phyloP scores from a whole-genome alignment of 1,140 invertebrate genomes.

The Grapholita molesta region DNA sequence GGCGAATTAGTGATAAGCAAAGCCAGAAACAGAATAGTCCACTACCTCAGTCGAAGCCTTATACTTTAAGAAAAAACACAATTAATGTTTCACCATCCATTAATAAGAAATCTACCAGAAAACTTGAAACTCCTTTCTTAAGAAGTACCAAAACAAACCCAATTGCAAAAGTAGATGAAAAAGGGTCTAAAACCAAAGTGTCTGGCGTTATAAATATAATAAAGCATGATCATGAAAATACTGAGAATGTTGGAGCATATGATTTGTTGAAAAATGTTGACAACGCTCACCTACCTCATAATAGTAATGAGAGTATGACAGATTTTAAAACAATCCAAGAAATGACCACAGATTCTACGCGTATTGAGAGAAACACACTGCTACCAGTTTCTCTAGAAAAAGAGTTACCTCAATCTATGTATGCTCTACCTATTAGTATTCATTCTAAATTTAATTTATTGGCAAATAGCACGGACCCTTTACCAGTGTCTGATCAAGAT shows the following conservation, averaged over 20 bases:
- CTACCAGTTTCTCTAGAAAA: background rate
- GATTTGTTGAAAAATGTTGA: background rate
- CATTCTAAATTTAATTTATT: background rate
- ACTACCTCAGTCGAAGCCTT: background rate
- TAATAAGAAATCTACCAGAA: background rate
- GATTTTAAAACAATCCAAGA: background rate
- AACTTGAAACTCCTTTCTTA: background rate
- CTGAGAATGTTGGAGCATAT: background rate
- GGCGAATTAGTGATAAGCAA: background rate
- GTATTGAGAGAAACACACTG: background rate
- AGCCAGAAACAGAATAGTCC: background rate
- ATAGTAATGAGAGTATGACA: background rate
- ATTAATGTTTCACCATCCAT: background rate
- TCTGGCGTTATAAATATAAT: background rate
- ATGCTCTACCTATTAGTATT: background rate
- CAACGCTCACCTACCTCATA: background rate
- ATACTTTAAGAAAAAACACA: background rate
- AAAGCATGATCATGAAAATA: background rate
- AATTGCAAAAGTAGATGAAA: background rate
- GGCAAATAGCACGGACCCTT: background rate
- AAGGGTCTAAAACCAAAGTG: background rate
- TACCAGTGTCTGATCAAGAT: background rate
- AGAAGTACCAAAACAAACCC: background rate
- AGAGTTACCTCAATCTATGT: background rate
- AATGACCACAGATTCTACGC: background rate